Conservation (phyloP, 2,797 vertebrate genomes). For the Pangasius larnaudii region DNA sequence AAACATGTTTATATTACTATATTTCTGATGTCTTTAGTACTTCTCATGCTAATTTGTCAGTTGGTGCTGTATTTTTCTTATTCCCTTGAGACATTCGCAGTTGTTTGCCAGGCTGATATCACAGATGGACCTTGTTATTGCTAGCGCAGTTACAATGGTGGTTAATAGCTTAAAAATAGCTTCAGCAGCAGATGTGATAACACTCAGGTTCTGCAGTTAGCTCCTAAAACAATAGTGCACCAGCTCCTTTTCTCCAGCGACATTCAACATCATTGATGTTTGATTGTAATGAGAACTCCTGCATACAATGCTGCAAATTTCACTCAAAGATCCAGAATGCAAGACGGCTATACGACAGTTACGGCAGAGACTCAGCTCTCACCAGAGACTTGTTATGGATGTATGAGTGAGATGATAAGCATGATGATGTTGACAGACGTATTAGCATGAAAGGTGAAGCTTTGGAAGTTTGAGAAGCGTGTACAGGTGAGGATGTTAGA, state of each 20-base stretch:
- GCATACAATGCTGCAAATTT: background rate
- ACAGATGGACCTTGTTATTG: background rate
- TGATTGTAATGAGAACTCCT: background rate
- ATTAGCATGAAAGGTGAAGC: background rate
- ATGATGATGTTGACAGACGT: background rate
- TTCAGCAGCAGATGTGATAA: no score
- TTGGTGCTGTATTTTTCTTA: background rate
- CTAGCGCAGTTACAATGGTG: background rate
- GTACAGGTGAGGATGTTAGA: background rate
- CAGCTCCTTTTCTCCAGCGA: background rate
- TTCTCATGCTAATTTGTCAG: background rate
- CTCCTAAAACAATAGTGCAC: background rate
- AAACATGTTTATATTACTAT: background rate
- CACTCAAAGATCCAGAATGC: background rate
- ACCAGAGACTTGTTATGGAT: background rate
- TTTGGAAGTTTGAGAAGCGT: background rate
- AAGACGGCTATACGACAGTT: background rate
- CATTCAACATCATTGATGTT: background rate
- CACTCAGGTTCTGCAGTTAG: no score
- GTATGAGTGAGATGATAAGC: background rate
- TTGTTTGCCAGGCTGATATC: background rate
- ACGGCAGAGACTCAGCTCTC: background rate
- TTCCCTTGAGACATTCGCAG: background rate
- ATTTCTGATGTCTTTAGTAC: background rate
- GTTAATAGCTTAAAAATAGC: no score